Evolutionary conservation across 2,113 vertebrate genomes (phyloP), one percentile per base, ranked within the genome.

Genomic region (Phyllostomus discolor): DNA sequence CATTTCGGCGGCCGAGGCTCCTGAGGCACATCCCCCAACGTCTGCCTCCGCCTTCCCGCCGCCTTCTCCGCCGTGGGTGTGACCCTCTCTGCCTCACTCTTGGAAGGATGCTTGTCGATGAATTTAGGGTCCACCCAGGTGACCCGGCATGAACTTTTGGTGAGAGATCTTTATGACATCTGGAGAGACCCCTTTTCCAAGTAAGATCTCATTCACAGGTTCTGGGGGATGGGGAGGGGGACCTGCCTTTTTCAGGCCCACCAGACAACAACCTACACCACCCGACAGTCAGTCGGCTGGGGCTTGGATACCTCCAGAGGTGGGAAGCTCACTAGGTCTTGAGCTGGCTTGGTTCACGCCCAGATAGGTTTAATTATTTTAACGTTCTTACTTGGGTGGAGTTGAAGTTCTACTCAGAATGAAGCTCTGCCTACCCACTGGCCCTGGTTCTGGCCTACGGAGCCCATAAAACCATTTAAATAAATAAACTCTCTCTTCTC

Each of bases 401-500:
- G 50, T 2, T 82, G 91, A 88, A 85, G 67, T 85, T 73, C 52
- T 70, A 75, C 59, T 67, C 38, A 20, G 1, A 7, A 76, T 28
- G 38, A 81, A 38, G 16, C 33, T 83, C 72, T 70, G 22, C 72
- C 66, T 70, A 22, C 72, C 66, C 50, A 5, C 20, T 62, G 79
- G 79, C 64, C 91, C 79, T 85, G 12, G 20, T 54, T 89, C 88
- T 78, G 80, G 46, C 50, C 78, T 93, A 82, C 26, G 46, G 38
- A 83, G 17, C 59, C 57, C 20, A n/a, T 26, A 87, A 88, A 92
- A 41, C 10, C 54, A 16, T 66, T 26, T 52, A 64, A 67, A 76
- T n/a, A 70, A 75, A 59, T 38, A 59, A 43, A 28, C 26, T 43
- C 38, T 64, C 33, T 3, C 15, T 57, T 28, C 90, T 7, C 35